These are phyloP conservation scores for Cydia pomonella DNA, from an alignment of 1,140 invertebrate species.

Conservation along the genomic window DNA sequence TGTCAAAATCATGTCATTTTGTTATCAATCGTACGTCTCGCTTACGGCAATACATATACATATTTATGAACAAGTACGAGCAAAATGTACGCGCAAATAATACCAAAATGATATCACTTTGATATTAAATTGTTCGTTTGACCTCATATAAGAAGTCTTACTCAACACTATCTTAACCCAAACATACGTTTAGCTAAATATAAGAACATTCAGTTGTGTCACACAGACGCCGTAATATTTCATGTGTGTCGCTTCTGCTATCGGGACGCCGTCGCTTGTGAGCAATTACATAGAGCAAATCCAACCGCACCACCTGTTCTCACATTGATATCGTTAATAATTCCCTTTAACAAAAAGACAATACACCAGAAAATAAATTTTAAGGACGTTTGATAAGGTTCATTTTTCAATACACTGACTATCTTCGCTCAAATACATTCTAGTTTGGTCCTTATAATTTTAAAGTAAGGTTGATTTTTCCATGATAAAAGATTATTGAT, in stretches of 20 bases:
- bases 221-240: conserved; percentile 41
- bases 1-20: no score
- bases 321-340: conserved; percentile 66
- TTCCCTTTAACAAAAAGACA: conserved; percentile 48
- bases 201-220: conserved; percentile 11
- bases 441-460: not conserved
- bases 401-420: not conserved
- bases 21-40: no score
- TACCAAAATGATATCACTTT: no score
- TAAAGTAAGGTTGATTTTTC: conserved; percentile 29
- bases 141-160: not conserved
- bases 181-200: not conserved
- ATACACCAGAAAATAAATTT: conserved; percentile 20
- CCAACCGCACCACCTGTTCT: conserved; percentile 72
- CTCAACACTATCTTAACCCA: not conserved
- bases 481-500: conserved; percentile 46
- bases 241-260: conserved; percentile 51
- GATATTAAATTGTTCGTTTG: no score
- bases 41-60: no score
- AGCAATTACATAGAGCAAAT: conserved; percentile 70
- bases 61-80: no score
- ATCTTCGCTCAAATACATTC: not conserved
- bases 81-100: no score
- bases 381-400: not conserved
- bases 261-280: conserved; percentile 59